Percentiles rank a stretch among this genome's conserved stretches.
These are phyloP conservation scores for Pomphorhynchus laevis DNA, from an alignment of 1,140 invertebrate species.

Conservation along the genomic window DNA sequence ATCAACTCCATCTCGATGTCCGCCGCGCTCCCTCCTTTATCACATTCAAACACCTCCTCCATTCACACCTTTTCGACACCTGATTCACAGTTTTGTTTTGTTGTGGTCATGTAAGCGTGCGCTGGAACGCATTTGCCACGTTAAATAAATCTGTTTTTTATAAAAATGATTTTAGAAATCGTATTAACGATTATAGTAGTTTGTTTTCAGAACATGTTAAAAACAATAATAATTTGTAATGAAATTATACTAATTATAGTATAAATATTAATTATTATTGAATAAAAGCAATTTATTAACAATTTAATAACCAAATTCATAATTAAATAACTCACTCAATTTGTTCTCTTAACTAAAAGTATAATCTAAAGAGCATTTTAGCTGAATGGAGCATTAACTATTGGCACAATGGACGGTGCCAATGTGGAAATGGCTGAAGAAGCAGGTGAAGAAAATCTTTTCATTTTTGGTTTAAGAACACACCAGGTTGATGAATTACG, in stretches of 20 bases:
- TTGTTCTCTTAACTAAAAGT: background rate
- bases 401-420: constrained; percentile 87
- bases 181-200: no score
- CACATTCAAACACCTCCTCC: no score
- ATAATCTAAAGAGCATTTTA: background rate
- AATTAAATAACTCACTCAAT: background rate
- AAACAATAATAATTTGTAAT: background rate
- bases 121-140: no score
- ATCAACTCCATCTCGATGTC: no score
- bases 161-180: no score
- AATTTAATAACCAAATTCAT: background rate
- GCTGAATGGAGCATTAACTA: constrained; percentile 73
- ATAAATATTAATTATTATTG: background rate
- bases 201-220: background rate
- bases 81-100: no score
- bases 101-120: no score
- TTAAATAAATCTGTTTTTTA: no score
- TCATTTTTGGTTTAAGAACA: constrained; percentile 89
- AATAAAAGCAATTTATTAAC: background rate
- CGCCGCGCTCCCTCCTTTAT: no score
- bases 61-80: no score
- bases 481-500: constrained; percentile 42
- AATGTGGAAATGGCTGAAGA: constrained; percentile 98
- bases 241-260: background rate
- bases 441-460: constrained; percentile 82